Percentiles rank a stretch among this genome's conserved stretches.
Conservation (phyloP, 2,797 vertebrate genomes). For the Arremon brunneinucha region DNA sequence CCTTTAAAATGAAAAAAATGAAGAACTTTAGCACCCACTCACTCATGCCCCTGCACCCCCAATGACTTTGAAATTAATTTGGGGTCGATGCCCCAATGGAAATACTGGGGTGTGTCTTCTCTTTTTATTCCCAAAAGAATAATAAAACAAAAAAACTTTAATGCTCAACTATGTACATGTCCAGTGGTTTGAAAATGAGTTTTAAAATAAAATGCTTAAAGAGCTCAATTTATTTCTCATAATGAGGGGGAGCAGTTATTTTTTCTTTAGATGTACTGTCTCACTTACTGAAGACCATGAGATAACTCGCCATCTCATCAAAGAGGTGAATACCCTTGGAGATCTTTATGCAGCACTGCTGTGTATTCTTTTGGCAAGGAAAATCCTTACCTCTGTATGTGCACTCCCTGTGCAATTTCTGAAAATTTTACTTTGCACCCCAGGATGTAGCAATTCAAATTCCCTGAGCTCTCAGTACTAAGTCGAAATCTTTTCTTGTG, state of each 20-base stretch:
- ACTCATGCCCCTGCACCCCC: rapidly evolving
- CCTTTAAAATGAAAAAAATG: not conserved
- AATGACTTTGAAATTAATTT: not conserved
- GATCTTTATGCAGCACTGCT: not conserved
- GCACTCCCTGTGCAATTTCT: not conserved
- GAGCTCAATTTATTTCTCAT: not conserved
- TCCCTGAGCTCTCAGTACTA: not conserved
- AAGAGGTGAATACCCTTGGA: not conserved
- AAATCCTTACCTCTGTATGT: not conserved
- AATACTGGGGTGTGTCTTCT: not conserved
- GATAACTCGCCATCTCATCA: not conserved
- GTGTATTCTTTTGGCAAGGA: not conserved
- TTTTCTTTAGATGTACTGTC: not conserved
- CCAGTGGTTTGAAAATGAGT: not conserved
- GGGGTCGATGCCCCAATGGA: not conserved
- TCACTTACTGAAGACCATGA: not conserved
- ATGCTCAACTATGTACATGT: not conserved
- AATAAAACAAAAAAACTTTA: not conserved
- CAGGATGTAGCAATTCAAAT: not conserved
- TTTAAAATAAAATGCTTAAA: not conserved
- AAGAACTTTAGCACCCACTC: not conserved
- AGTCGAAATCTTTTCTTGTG: not conserved
- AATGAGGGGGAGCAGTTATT: not conserved
- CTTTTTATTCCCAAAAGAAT: not conserved
- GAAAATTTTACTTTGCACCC: not conserved